phyloP scores from a whole-genome alignment of 2,888 invertebrate species.

The Mimumesa dahlbomi region DNA sequence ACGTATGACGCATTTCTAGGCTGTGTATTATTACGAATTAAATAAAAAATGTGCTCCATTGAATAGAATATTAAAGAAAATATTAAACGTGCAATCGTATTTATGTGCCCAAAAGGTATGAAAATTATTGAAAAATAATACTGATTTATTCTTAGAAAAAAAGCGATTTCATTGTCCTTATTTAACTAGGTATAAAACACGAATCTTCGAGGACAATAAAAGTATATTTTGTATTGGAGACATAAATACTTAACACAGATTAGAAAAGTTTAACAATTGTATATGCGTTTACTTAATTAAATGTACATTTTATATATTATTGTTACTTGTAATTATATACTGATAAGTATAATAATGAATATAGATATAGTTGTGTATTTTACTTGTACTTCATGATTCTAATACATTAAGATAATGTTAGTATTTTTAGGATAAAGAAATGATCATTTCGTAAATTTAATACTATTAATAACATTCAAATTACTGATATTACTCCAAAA shows the following conservation, averaged over 20 bases:
- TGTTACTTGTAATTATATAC: slow-evolving; percentile 56
- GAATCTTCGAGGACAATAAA: slow-evolving; percentile 52
- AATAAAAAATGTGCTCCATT: neutral
- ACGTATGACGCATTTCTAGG: slow-evolving; percentile 21
- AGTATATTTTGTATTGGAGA: slow-evolving; percentile 55
- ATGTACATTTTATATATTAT: slow-evolving; percentile 65
- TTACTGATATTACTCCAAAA: slow-evolving; percentile 32
- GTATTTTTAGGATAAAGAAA: slow-evolving; percentile 40
- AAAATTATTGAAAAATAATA: neutral
- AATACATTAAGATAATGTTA: slow-evolving; percentile 40
- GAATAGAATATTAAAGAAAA: slow-evolving; percentile 2
- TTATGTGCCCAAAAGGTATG: slow-evolving; percentile 11
- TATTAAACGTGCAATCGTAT: slow-evolving; percentile 32
- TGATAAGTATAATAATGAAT: slow-evolving; percentile 22
- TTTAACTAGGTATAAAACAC: neutral
- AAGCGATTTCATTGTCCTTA: neutral
- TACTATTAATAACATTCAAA: slow-evolving; percentile 34
- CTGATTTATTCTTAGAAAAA: slow-evolving; percentile 3
- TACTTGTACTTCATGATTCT: slow-evolving; percentile 43
- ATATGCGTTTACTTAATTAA: slow-evolving; percentile 62
- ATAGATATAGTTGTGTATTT: slow-evolving; percentile 35
- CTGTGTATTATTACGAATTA: slow-evolving; percentile 19
- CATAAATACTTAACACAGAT: slow-evolving; percentile 58
- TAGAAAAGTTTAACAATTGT: slow-evolving; percentile 43
- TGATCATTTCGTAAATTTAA: slow-evolving; percentile 37